Base-by-base conservation (phyloP, 2,888 invertebrate species). In the Pandemis corylana region DNA sequence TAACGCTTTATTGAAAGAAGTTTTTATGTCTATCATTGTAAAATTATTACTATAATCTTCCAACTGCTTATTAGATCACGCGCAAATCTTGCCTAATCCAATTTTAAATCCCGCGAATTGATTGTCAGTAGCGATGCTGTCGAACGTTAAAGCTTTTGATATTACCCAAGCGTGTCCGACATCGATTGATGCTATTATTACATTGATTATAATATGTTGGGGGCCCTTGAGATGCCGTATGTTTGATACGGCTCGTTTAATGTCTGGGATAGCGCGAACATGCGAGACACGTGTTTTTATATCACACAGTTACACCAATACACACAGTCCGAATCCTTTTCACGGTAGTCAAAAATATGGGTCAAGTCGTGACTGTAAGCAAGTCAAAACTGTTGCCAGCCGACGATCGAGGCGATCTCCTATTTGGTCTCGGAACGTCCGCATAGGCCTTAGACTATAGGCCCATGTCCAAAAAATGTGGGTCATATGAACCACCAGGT, bases 141-240 rank as follows among this genome's bases (percentile, higher is more conserved):
- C n/a, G 12, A 59, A 28, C 59, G 59, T 28, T 68, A 42, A 49
- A 59, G 68, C 15, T 56, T 63, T 56, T 44, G 70, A 56, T 62
- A 67, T 75, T 63, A 46, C 62, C 53, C 66, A 70, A 66, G 62
- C 70, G 62, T 56, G 63, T 49, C 71, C n/a, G 66, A 66, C 66
- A 74, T 51, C 74, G 74, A 74, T 74, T 51, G 64, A 68, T 51
- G 36, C 70, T 75, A 75, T 75, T 70, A 75, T 70, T 75, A 20
- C 61, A 71, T 28, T 70, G 70, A 75, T 75, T 75, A 71, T 71
- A 41, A 71, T 71, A 41, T 13, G 53, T 53, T 71, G 46, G 67
- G 67, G 62, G 67, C 75, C 71, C 70, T 75, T 71, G 75, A 75
- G 63, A 75, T 51, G 75, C 71, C 67, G 44, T 46, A 46, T 67